A percentile compares a stretch with the other conserved stretches of the same genome.
phyloP scores from a whole-genome alignment of 2,888 invertebrate species.

The Allygus modestus region DNA sequence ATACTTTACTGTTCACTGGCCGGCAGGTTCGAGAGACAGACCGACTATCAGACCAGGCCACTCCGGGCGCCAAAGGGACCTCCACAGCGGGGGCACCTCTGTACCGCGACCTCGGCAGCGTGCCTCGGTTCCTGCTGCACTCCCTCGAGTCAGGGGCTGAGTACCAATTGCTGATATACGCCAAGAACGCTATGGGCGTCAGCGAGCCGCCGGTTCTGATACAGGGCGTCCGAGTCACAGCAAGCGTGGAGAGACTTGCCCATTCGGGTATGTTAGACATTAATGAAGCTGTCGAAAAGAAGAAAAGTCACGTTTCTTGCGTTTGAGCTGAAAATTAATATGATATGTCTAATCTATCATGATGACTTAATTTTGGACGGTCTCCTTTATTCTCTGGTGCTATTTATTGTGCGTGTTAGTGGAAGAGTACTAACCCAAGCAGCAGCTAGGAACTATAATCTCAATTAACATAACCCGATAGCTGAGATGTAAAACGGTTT shows the following conservation, averaged over 20 bases:
- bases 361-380: too few relatives aligned
- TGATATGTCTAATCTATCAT: too few relatives aligned
- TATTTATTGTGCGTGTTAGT: too few relatives aligned
- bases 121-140: constrained; percentile 72
- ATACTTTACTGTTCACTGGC: too few relatives aligned
- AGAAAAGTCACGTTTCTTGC: background rate
- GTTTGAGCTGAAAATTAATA: too few relatives aligned
- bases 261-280: constrained; percentile 61
- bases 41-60: constrained; percentile 68
- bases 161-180: constrained; percentile 89
- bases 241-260: constrained; percentile 71
- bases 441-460: too few relatives aligned
- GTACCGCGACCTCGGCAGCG: constrained; percentile 77
- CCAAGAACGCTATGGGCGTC: constrained; percentile 88
- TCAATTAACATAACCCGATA: too few relatives aligned
- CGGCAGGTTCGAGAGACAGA: constrained; percentile 65
- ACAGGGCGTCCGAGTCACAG: constrained; percentile 78
- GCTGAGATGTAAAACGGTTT: too few relatives aligned
- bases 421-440: too few relatives aligned
- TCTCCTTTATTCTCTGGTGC: too few relatives aligned
- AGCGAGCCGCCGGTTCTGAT: constrained; percentile 86
- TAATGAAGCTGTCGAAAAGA: background rate
- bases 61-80: constrained; percentile 75
- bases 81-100: constrained; percentile 77
- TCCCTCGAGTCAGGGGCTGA: constrained; percentile 86